phyloP scores from a whole-genome alignment of 2,888 invertebrate genomes.

The Cyrtodaria siliqua region DNA sequence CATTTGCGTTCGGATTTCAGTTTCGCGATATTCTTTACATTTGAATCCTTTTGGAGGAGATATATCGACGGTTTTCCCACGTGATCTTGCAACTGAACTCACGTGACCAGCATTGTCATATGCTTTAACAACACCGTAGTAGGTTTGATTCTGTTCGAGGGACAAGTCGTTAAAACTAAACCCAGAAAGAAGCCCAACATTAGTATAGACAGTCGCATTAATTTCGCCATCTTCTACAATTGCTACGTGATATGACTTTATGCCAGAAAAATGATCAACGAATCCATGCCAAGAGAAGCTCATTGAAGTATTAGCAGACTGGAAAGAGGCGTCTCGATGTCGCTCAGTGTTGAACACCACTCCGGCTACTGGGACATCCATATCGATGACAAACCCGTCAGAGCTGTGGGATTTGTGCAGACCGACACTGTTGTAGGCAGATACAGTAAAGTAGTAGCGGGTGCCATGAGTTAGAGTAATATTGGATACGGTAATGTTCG shows the following conservation, averaged over 20 bases:
- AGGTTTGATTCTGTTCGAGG: slow-evolving; percentile 39
- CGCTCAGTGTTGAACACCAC: slow-evolving; percentile 54
- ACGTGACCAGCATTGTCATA: slow-evolving; percentile 56
- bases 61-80: slow-evolving; percentile 42
- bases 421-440: slow-evolving; percentile 58
- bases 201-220: slow-evolving; percentile 4
- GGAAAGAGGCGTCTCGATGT: slow-evolving; percentile 20
- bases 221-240: slow-evolving; percentile 13
- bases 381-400: slow-evolving; percentile 60
- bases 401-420: slow-evolving; percentile 47
- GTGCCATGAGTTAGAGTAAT: slow-evolving; percentile 52
- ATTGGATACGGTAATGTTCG: slow-evolving; percentile 31
- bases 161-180: slow-evolving; percentile 29
- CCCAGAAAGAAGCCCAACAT: slow-evolving; percentile 14
- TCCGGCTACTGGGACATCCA: slow-evolving; percentile 44
- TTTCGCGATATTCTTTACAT: slow-evolving; percentile 28
- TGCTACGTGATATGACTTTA: slow-evolving; percentile 44
- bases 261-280: slow-evolving; percentile 51
- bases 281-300: slow-evolving; percentile 59
- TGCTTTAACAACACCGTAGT: slow-evolving; percentile 55
- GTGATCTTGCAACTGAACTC: slow-evolving; percentile 32
- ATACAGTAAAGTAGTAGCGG: slow-evolving; percentile 55
- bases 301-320: slow-evolving; percentile 18
- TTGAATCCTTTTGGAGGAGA: slow-evolving; percentile 49
- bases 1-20: not conserved